Evolutionary conservation across 2,113 vertebrate species (phyloP), one percentile per base, ranked within the genome.

Genomic region (Tyrannus savana): DNA sequence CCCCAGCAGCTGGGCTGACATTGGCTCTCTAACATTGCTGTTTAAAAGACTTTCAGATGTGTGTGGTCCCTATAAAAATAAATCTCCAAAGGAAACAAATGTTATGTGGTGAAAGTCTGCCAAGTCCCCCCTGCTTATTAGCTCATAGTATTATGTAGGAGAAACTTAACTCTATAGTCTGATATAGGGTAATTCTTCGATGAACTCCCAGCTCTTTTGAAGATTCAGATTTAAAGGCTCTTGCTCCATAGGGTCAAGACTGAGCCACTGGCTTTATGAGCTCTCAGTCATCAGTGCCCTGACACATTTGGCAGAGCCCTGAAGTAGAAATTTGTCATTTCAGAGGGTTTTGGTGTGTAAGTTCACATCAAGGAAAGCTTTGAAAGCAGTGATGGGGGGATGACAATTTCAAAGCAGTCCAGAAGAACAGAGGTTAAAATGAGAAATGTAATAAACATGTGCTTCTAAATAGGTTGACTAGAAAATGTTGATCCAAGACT

Each of bases 11-110:
- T 53, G 49, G 81, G 68, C 83, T 93, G 79, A 60, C 28, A 84
- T 84, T 84, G 83, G 80, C 90, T 92, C 46, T 58, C 72, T 44
- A 84, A 18, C 35, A 22, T 1, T 53, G 72, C 37, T 90, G 60
- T 95, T 95, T 92, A 73, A 94, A 95, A 87, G 80, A 53, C 92
- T 89, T 95, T 90, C 72, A 88, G 66, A 87, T 96, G 95, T 84
- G 93, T 94, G 96, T 96, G 95, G 96, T 97, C 93, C 80, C 60
- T 84, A 47, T 89, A 90, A 96, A 96, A 97, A 92, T 84, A 97
- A 95, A 93, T 92, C 86, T 96, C 80, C 49, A 89, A 91, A 96
- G 96, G 87, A 96, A 96, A 94, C 75, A 90, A 95, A 96, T 78
- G 76, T 81, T 97, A 66, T 66, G 46, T 87, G 66, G 83, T 95